phyloP scores from a whole-genome alignment of 2,888 invertebrate species.

The Cosmorhoe ocellata region DNA sequence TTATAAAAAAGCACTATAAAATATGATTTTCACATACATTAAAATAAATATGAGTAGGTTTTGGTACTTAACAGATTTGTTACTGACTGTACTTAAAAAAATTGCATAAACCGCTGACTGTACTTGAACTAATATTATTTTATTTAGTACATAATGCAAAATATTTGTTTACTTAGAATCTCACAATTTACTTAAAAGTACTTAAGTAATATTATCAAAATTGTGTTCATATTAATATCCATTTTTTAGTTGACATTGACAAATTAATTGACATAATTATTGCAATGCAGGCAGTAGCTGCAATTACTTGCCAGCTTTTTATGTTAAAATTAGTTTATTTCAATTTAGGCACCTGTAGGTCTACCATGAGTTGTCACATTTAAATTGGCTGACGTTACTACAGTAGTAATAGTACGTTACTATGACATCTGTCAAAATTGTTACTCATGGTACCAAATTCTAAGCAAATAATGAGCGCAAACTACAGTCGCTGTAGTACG shows the following conservation, averaged over 20 bases:
- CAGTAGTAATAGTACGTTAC: too few relatives aligned
- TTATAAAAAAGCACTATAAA: neutral
- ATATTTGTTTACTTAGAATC: slow-evolving; percentile 33
- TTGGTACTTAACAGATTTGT: slow-evolving; percentile 8
- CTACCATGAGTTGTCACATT: too few relatives aligned
- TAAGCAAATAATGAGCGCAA: too few relatives aligned
- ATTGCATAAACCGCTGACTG: slow-evolving; percentile 14
- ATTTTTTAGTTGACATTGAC: slow-evolving; percentile 3
- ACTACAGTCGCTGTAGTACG: too few relatives aligned
- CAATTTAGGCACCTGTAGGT: too few relatives aligned
- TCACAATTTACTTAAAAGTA: slow-evolving; percentile 36
- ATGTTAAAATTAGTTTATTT: neutral
- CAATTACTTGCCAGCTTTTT: neutral
- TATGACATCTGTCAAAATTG: too few relatives aligned
- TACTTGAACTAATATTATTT: slow-evolving; percentile 21
- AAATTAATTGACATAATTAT: slow-evolving; percentile 4
- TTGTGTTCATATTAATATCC: slow-evolving; percentile 14
- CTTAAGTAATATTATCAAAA: slow-evolving; percentile 20
- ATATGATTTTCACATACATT: neutral
- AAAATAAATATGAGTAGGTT: neutral
- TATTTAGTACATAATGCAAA: neutral
- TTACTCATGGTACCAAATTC: too few relatives aligned
- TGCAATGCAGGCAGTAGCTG: too few relatives aligned
- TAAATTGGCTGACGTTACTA: too few relatives aligned
- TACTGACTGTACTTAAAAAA: too few relatives aligned